Evolutionary conservation across 2,113 vertebrate species (phyloP).

Genomic region (Columba livia): DNA sequence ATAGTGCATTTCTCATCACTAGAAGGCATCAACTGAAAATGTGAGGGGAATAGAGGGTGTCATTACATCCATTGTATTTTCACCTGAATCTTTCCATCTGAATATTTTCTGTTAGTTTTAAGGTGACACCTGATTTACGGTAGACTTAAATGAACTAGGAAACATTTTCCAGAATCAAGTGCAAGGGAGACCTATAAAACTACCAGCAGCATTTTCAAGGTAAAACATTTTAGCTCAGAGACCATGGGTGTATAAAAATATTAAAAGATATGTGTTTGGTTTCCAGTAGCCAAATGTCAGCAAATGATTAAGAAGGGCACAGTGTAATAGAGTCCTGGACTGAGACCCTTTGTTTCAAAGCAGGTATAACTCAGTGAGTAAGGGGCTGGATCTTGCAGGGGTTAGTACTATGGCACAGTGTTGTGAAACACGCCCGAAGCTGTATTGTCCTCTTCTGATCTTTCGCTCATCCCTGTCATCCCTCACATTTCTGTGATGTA

Average conservation of each 20-base stretch:
- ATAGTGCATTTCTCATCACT: neutral
- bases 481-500: neutral
- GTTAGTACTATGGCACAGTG: fast-evolving
- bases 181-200: neutral
- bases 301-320: neutral
- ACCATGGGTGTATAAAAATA: neutral
- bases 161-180: neutral
- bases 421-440: neutral
- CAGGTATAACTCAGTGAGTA: fast-evolving
- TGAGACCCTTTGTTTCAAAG: neutral
- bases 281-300: neutral
- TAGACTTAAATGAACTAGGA: neutral
- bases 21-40: neutral
- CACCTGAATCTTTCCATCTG: neutral
- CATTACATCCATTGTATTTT: neutral
- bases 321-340: neutral
- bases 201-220: neutral
- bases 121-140: neutral
- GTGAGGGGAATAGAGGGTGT: neutral
- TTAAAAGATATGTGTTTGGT: neutral
- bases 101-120: neutral
- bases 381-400: neutral
- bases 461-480: neutral
- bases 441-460: neutral
- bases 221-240: neutral